phyloP scores from a whole-genome alignment of 2,797 vertebrate species.

The Scyliorhinus canicula region DNA sequence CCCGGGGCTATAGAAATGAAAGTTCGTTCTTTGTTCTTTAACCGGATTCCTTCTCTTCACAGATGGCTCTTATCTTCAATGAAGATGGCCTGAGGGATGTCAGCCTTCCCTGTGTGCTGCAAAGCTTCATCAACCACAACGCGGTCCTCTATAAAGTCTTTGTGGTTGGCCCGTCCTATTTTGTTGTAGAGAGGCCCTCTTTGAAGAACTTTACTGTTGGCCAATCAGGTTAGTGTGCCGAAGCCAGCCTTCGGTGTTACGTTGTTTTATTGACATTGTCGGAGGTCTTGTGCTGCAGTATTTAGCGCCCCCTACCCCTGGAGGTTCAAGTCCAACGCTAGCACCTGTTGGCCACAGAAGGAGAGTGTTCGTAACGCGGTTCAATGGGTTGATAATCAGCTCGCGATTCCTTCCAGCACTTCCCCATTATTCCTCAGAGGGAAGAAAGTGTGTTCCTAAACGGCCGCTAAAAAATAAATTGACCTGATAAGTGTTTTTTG shows the following conservation, averaged over 20 bases:
- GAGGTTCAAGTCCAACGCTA: no score
- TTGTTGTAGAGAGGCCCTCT: conserved; percentile 63
- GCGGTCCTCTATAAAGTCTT: conserved; percentile 66
- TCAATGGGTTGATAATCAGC: no score
- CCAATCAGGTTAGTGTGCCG: conserved; percentile 56
- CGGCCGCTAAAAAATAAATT: no score
- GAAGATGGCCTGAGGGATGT: conserved; percentile 51
- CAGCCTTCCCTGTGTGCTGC: conserved; percentile 61
- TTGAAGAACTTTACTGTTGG: conserved; percentile 64
- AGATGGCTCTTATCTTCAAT: conserved; percentile 66
- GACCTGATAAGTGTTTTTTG: no score
- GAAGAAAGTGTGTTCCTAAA: no score
- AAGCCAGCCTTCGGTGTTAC: not conserved
- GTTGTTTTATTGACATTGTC: not conserved
- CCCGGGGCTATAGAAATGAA: not conserved
- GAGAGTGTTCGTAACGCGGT: no score
- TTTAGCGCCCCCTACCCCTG: no score
- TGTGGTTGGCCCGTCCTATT: conserved; percentile 62
- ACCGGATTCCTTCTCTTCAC: not conserved
- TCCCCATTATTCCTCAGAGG: no score
- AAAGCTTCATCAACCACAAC: conserved; percentile 67
- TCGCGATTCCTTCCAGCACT: no score
- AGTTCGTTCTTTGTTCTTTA: not conserved
- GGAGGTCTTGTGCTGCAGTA: no score
- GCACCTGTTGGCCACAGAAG: no score